Evolutionary conservation across 2,888 invertebrate genomes (phyloP).

Genomic region (Mayetiola destructor): DNA sequence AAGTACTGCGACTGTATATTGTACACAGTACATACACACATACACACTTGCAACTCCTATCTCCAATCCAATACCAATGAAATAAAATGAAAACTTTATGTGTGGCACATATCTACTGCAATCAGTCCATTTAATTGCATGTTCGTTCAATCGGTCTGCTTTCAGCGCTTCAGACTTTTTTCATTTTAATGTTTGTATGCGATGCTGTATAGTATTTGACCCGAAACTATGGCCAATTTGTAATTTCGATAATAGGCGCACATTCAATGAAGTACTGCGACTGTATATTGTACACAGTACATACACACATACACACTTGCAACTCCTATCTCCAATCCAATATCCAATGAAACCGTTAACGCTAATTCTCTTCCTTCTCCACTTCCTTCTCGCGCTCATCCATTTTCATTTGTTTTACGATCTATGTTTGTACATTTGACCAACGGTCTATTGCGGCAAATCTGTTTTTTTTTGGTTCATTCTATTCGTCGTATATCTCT

Average conservation of each 20-base stretch:
- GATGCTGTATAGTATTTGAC: not conserved
- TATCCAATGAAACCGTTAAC: too few relatives aligned
- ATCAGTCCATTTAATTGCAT: slow-evolving; percentile 11
- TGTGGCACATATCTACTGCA: too few relatives aligned
- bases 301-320: too few relatives aligned
- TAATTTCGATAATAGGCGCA: slow-evolving; percentile 12
- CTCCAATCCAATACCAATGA: too few relatives aligned
- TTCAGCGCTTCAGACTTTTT: not conserved
- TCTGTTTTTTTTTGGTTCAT: not conserved
- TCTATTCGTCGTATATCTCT: not conserved
- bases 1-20: slow-evolving; percentile 5
- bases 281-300: slow-evolving; percentile 6
- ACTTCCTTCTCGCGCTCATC: too few relatives aligned
- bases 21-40: slow-evolving; percentile 2
- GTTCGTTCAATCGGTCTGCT: not conserved
- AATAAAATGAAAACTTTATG: too few relatives aligned
- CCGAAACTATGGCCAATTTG: not conserved
- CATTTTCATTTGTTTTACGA: not conserved
- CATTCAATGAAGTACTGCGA: too few relatives aligned
- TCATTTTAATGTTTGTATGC: too few relatives aligned
- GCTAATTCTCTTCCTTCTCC: too few relatives aligned
- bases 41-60: too few relatives aligned
- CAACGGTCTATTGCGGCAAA: not conserved
- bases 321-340: too few relatives aligned
- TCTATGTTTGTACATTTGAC: not conserved